These are phyloP conservation scores for Philereme vetulata DNA, from an alignment of 2,888 invertebrate genomes.

Conservation along the genomic window DNA sequence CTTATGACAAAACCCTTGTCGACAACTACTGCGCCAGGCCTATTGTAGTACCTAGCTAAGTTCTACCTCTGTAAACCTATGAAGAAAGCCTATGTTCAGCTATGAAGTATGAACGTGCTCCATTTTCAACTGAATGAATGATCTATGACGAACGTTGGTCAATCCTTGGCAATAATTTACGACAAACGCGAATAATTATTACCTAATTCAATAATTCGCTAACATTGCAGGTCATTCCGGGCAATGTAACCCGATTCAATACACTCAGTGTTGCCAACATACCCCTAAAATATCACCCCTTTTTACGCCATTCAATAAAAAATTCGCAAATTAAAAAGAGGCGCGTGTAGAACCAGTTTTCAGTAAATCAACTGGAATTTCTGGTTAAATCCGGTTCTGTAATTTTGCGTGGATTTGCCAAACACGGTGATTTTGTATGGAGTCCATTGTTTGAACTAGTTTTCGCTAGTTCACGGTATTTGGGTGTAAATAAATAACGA, in stretches of 20 bases:
- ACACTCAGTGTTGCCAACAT: constrained; percentile 56
- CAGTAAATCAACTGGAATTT: constrained; percentile 63
- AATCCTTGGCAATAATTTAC: constrained; percentile 49
- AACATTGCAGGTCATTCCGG: constrained; percentile 73
- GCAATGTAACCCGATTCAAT: constrained; percentile 61
- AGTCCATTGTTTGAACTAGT: constrained; percentile 60
- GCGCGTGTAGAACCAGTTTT: constrained; percentile 72
- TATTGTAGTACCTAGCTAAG: too few species aligned
- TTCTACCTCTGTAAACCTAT: too few species aligned
- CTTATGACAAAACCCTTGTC: too few species aligned
- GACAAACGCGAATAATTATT: constrained; percentile 64
- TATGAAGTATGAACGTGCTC: too few species aligned
- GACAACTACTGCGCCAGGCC: too few species aligned
- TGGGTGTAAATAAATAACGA: constrained; percentile 52
- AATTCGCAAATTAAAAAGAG: constrained; percentile 69
- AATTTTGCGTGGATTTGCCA: constrained; percentile 71
- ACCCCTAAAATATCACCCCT: constrained; percentile 25
- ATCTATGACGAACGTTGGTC: not conserved
- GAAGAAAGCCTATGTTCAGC: too few species aligned
- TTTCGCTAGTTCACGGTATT: constrained; percentile 60
- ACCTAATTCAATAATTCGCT: constrained; percentile 75
- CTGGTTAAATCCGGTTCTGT: constrained; percentile 61
- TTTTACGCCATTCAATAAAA: constrained; percentile 39
- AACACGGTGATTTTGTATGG: constrained; percentile 71
- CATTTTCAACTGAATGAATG: not conserved